Conservation (phyloP, 53 echinoderm and acorn worm species). For the Crossaster papposus region DNA sequence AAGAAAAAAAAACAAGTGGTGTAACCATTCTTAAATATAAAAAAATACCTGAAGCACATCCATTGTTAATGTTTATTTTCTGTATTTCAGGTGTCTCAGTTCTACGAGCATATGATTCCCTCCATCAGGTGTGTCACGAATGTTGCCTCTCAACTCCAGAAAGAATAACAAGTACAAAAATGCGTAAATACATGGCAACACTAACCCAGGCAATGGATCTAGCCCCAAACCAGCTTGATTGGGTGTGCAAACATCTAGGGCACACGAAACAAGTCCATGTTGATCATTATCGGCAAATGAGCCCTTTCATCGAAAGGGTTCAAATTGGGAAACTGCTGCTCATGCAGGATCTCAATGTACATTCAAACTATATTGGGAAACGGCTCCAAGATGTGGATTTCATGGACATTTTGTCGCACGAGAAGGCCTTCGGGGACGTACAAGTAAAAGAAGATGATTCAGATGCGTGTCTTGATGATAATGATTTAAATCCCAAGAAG, state of each 20-base stretch:
- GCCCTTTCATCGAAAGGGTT: constrained; percentile 35
- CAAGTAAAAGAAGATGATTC: too few species aligned
- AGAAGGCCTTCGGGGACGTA: too few species aligned
- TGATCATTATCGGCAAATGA: constrained; percentile 25
- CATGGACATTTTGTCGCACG: too few species aligned
- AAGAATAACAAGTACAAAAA: neutral
- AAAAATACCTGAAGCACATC: too few species aligned
- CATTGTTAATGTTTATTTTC: neutral
- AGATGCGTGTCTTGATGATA: too few species aligned
- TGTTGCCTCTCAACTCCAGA: neutral
- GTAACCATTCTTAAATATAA: too few species aligned
- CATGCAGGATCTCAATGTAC: constrained; percentile 43
- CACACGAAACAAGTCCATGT: constrained; percentile 28
- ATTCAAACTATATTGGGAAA: constrained; percentile 18
- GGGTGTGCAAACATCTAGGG: constrained; percentile 38
- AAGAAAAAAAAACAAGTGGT: too few species aligned
- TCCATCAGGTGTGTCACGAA: neutral
- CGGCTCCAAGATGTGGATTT: too few species aligned
- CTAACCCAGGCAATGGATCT: constrained; percentile 16
- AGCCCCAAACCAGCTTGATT: constrained; percentile 20
- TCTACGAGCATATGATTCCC: neutral
- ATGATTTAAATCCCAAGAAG: too few species aligned
- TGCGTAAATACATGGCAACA: constrained; percentile 52
- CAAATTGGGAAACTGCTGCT: constrained; percentile 37
- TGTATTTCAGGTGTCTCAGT: constrained; percentile 4